These are phyloP conservation scores for Dunckerocampus dactyliophorus DNA, from an alignment of 2,113 vertebrate genomes.

Conservation along the genomic window DNA sequence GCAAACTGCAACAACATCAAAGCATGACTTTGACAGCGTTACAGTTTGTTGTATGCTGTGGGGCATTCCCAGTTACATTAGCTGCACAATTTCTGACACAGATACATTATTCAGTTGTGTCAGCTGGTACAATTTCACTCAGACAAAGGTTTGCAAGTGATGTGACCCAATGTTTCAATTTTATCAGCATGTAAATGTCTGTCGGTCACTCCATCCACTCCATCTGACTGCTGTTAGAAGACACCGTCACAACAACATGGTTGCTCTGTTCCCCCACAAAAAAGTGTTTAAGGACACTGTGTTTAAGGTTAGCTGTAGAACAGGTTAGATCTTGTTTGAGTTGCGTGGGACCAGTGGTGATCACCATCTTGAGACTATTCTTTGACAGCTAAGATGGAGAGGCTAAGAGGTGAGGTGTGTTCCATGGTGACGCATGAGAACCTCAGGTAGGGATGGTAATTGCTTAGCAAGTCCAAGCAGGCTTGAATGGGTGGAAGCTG, in stretches of 20 bases:
- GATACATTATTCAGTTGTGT: too few species aligned
- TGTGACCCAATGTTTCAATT: too few species aligned
- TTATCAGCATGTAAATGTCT: too few species aligned
- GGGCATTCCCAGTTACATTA: too few species aligned
- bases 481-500: constrained; percentile 48
- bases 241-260: constrained; percentile 43
- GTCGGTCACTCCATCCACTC: too few species aligned
- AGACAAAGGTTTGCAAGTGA: too few species aligned
- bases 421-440: constrained; percentile 17
- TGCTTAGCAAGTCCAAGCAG: constrained; percentile 48
- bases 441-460: constrained; percentile 44
- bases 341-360: constrained; percentile 27
- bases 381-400: constrained; percentile 41
- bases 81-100: too few species aligned
- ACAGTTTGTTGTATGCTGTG: too few species aligned
- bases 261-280: constrained; percentile 23
- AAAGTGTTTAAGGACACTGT: constrained; percentile 13
- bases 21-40: too few species aligned
- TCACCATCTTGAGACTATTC: constrained; percentile 41
- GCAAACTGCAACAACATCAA: too few species aligned
- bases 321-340: constrained; percentile 57
- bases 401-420: constrained; percentile 26
- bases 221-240: constrained; percentile 35
- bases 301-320: constrained; percentile 32
- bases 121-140: too few species aligned